phyloP scores from a whole-genome alignment of 1,140 invertebrate species.

The Cotesia typhae region DNA sequence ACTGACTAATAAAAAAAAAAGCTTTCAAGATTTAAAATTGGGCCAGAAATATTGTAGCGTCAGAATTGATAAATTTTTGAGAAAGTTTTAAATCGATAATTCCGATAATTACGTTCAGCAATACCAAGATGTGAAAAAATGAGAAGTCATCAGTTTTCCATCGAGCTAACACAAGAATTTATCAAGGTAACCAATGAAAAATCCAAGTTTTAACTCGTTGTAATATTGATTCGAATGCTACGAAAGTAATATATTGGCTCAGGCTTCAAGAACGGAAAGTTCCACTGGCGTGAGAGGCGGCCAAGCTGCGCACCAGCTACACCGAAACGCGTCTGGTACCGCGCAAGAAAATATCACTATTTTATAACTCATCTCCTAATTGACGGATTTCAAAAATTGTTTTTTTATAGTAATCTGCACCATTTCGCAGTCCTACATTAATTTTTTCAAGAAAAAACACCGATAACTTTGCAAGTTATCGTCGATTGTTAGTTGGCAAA shows the following conservation, averaged over 20 bases:
- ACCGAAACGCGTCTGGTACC: constrained; percentile 30
- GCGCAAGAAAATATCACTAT: constrained; percentile 52
- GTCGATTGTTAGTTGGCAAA: not conserved
- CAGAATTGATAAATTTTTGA: no score
- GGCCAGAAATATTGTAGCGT: no score
- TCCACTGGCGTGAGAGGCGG: constrained; percentile 53
- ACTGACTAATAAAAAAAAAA: no score
- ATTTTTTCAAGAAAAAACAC: constrained; percentile 44
- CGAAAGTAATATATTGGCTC: not conserved
- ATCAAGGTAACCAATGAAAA: not conserved
- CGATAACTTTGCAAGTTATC: not conserved
- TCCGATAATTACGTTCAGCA: no score
- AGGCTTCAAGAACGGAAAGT: constrained; percentile 54
- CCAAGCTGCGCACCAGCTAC: constrained; percentile 52
- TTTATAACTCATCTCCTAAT: constrained; percentile 49
- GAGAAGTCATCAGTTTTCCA: no score
- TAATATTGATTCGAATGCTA: constrained; percentile 21
- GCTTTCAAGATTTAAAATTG: no score
- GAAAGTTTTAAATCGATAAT: no score
- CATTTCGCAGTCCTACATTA: constrained; percentile 56
- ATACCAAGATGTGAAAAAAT: no score
- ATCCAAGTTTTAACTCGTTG: not conserved
- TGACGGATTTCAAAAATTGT: constrained; percentile 39
- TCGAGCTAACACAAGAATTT: no score
- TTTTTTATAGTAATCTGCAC: constrained; percentile 47